A percentile compares a stretch with the other conserved stretches of the same genome.
Conservation (phyloP, 1,140 invertebrate genomes). For the Ips nitidus region DNA sequence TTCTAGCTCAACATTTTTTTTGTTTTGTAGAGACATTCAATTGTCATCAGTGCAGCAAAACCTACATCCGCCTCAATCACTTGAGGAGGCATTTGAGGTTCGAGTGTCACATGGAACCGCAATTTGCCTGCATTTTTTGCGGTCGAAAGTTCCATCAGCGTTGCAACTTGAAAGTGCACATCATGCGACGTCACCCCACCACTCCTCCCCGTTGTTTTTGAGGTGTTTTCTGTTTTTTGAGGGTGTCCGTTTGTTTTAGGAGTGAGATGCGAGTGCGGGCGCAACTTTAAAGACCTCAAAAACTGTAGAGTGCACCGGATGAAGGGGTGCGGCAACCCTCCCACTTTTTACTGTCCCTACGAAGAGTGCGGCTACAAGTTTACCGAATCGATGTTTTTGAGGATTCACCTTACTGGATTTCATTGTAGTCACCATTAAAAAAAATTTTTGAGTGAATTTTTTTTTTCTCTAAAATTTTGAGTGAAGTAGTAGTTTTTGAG, state of each 20-base stretch:
- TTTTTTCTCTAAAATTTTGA: background rate
- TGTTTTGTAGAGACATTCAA: conserved; percentile 44
- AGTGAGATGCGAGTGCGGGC: conserved; percentile 24
- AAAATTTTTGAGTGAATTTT: background rate
- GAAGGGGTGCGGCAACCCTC: conserved; percentile 35
- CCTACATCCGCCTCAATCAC: conserved; percentile 58
- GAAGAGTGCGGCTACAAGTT: conserved; percentile 35
- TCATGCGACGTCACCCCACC: conserved; percentile 44
- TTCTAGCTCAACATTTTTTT: no score
- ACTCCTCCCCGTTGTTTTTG: background rate
- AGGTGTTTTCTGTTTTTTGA: background rate
- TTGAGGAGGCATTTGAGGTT: conserved; percentile 62
- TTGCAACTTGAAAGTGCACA: conserved; percentile 60
- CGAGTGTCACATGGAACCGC: conserved; percentile 69
- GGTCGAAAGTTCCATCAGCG: conserved; percentile 60
- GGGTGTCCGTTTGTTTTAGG: conserved; percentile 10
- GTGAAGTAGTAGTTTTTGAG: background rate
- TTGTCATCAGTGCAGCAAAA: conserved; percentile 61
- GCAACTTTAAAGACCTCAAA: conserved; percentile 25
- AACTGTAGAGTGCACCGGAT: conserved; percentile 23
- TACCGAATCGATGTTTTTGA: conserved; percentile 31
- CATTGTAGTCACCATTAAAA: background rate
- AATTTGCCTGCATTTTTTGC: conserved; percentile 72
- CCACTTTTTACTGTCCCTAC: conserved; percentile 34
- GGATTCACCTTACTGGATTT: conserved; percentile 24